Evolutionary conservation across 2,888 invertebrate genomes (phyloP), one percentile per base, ranked within the genome.

Genomic region (Rhingia rostrata): DNA sequence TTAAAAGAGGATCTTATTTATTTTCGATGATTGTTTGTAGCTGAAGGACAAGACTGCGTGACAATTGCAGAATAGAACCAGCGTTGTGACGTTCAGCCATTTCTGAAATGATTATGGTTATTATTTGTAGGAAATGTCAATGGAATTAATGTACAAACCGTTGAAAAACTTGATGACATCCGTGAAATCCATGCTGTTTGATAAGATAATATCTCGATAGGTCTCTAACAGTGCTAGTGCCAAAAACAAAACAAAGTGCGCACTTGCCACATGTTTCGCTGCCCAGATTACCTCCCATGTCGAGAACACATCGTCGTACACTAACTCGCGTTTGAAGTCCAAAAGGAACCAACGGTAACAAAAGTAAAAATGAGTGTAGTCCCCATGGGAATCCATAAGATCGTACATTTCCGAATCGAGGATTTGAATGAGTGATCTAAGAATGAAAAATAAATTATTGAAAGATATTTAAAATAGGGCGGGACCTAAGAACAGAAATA

Each of bases 161-260:
- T 98, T 99, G 90, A 98, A 99, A 92, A 99, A 99, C 90, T 98
- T 98, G 90, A 99, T 99, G 90, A 98, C 97, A 91, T 99, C 98
- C 0, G 98, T 98, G 91, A 98, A 99, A 92, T 99, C 98, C 98
- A 99, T 99, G 88, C 96, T 94, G 92, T 99, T 98, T 67, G 97
- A 96, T 49, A 99, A 92, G 83, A 99, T 98, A 88, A 99, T 97
- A 90, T 98, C 98, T 56, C 98, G 93, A 91, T 99, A 99, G 58
- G 96, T 97, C 92, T 98, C 97, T 12, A 99, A 94, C 77, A 98
- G 92, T 0, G 98, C 97, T 86, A 99, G 93, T 0, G 98, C 98
- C 84, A 99, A 94, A 92, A 99, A 99, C 82, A 99, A 92, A 66
- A 97, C 97, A 93, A 98, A 98, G 91, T 98, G 96, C 53, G 95